A percentile compares a stretch with the other conserved stretches of the same genome.
phyloP scores from a whole-genome alignment of 2,113 vertebrate species.

The Caranx ignobilis region DNA sequence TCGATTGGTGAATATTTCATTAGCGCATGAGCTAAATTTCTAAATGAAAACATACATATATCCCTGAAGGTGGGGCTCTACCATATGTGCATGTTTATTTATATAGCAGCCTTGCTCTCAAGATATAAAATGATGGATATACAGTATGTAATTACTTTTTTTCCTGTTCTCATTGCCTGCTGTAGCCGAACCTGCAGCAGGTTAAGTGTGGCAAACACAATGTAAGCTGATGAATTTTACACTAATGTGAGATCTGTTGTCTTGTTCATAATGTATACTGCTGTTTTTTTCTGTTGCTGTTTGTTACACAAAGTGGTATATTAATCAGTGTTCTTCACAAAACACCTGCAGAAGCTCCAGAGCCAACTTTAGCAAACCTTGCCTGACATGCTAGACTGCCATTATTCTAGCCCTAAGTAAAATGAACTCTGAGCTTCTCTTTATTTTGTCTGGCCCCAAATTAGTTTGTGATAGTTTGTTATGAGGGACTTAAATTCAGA shows the following conservation, averaged over 20 bases:
- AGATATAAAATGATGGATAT: slow-evolving; percentile 60
- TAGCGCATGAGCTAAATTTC: slow-evolving; percentile 73
- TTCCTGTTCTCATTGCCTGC: slow-evolving; percentile 60
- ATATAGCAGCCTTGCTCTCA: slow-evolving; percentile 56
- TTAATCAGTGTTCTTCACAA: not conserved
- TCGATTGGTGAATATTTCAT: slow-evolving; percentile 77
- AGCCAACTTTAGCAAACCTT: not conserved
- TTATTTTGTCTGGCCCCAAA: not conserved
- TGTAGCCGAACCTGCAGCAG: slow-evolving; percentile 19
- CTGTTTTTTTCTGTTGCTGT: not conserved
- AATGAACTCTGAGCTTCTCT: not conserved
- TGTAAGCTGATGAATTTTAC: slow-evolving; percentile 30
- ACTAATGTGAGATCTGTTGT: not conserved
- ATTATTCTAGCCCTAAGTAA: not conserved
- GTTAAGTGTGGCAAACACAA: slow-evolving; percentile 54
- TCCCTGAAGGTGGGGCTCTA: slow-evolving; percentile 64
- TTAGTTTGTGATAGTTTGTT: not conserved
- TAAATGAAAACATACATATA: slow-evolving; percentile 77
- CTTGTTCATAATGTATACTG: not conserved
- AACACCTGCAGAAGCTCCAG: not conserved
- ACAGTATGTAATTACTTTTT: slow-evolving; percentile 62
- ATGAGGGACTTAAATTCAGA: not conserved
- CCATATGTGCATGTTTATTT: slow-evolving; percentile 81
- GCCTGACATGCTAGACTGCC: not conserved
- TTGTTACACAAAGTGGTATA: not conserved